Evolutionary conservation across 2,888 invertebrate genomes (phyloP).

Genomic region (Sialis lutaria): DNA sequence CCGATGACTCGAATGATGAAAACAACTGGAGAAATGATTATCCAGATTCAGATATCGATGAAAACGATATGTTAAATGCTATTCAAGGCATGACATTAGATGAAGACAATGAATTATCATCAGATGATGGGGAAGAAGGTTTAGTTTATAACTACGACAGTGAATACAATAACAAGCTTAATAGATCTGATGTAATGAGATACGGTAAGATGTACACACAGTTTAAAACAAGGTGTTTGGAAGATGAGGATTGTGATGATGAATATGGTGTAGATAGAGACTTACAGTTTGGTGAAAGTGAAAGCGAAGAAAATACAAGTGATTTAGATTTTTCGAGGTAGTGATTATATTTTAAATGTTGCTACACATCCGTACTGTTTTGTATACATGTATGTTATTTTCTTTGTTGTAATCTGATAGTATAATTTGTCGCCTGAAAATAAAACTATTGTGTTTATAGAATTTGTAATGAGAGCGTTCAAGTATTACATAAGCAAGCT

Average conservation of each 20-base stretch:
- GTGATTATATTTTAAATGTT: too few relatives aligned
- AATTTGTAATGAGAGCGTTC: too few relatives aligned
- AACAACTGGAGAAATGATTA: conserved; percentile 64
- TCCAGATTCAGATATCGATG: conserved; percentile 38
- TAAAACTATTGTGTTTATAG: too few relatives aligned
- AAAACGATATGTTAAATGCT: conserved; percentile 42
- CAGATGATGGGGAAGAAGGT: conserved; percentile 24
- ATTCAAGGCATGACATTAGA: conserved; percentile 23
- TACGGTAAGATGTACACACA: conserved; percentile 49
- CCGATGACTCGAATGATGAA: conserved; percentile 63
- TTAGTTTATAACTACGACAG: conserved; percentile 26
- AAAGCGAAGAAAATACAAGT: neutral
- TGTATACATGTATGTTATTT: too few relatives aligned
- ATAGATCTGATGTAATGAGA: conserved; percentile 33
- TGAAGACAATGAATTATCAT: conserved; percentile 19
- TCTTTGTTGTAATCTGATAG: too few relatives aligned
- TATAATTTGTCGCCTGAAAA: too few relatives aligned
- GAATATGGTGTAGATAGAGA: neutral
- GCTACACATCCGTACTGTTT: too few relatives aligned
- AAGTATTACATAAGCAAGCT: too few relatives aligned
- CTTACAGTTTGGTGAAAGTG: neutral
- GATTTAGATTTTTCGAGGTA: too few relatives aligned
- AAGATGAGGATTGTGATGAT: conserved; percentile 18
- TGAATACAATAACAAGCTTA: conserved; percentile 25
- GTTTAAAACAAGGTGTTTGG: conserved; percentile 34